These are phyloP conservation scores for Diarsia brunnea DNA, from an alignment of 2,888 invertebrate genomes.

Conservation along the genomic window DNA sequence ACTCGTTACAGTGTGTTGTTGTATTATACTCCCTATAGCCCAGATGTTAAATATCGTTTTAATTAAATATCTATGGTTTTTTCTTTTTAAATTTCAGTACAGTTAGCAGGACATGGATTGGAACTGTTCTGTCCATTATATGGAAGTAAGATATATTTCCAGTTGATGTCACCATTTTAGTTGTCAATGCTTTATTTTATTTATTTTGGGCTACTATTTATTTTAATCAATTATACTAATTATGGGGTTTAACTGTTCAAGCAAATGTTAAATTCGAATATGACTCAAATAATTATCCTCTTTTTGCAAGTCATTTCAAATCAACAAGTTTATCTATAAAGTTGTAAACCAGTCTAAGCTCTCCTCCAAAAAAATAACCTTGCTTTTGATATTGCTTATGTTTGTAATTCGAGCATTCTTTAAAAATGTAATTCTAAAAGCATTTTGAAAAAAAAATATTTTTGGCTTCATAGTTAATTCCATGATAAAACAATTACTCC, in stretches of 20 bases:
- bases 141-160: slow-evolving; percentile 86
- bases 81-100: slow-evolving; percentile 83
- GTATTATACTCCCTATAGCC: slow-evolving; percentile 1
- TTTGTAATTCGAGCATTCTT: neutral
- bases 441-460: neutral
- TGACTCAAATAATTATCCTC: neutral
- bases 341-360: neutral
- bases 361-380: slow-evolving; percentile 15
- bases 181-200: slow-evolving; percentile 43
- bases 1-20: no score
- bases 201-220: slow-evolving; percentile 40
- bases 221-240: slow-evolving; percentile 27
- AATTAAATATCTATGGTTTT: slow-evolving; percentile 59
- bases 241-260: neutral
- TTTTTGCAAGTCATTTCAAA: neutral
- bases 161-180: slow-evolving; percentile 65
- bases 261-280: neutral
- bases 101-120: slow-evolving; percentile 86
- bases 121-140: slow-evolving; percentile 82
- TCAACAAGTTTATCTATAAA: neutral
- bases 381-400: neutral
- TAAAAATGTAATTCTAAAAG: neutral
- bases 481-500: slow-evolving; percentile 10
- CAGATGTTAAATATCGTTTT: slow-evolving; percentile 32
- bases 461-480: slow-evolving; percentile 10